These are phyloP conservation scores for Corynorhinus townsendii DNA, from an alignment of 2,113 vertebrate genomes.

Conservation along the genomic window DNA sequence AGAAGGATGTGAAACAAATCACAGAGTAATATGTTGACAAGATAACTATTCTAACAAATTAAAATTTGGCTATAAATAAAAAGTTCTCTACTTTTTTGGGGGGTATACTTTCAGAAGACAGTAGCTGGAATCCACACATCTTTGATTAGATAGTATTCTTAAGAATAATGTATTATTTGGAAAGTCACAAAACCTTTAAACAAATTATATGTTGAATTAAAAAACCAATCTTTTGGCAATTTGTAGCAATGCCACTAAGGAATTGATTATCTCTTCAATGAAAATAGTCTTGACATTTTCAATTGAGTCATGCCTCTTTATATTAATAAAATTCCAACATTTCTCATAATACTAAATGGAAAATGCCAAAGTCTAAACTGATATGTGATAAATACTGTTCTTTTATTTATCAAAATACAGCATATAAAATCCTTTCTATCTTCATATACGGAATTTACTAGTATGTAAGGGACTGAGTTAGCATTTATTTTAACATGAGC, in stretches of 20 bases:
- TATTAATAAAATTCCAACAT: not conserved
- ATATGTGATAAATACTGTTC: not conserved
- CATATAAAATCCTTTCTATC: not conserved
- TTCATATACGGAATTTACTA: not conserved
- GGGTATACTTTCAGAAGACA: not conserved
- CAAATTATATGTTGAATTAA: not conserved
- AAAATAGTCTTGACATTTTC: slow-evolving; percentile 43
- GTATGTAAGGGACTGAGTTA: not conserved
- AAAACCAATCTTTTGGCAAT: not conserved
- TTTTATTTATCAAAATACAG: not conserved
- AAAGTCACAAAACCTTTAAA: not conserved
- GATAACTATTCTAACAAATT: not conserved
- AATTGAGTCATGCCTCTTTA: not conserved
- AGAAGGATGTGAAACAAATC: not conserved
- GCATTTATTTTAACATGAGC: not conserved
- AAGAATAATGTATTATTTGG: not conserved
- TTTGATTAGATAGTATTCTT: not conserved
- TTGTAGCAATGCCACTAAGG: not conserved
- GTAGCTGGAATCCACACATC: not conserved
- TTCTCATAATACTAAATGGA: not conserved
- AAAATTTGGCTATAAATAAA: not conserved
- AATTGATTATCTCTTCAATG: slow-evolving; percentile 1
- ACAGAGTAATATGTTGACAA: not conserved
- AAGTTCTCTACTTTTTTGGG: not conserved
- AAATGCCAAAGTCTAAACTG: not conserved